Base-by-base conservation (phyloP, 2,888 invertebrate species). In the Polia nebulosa region DNA sequence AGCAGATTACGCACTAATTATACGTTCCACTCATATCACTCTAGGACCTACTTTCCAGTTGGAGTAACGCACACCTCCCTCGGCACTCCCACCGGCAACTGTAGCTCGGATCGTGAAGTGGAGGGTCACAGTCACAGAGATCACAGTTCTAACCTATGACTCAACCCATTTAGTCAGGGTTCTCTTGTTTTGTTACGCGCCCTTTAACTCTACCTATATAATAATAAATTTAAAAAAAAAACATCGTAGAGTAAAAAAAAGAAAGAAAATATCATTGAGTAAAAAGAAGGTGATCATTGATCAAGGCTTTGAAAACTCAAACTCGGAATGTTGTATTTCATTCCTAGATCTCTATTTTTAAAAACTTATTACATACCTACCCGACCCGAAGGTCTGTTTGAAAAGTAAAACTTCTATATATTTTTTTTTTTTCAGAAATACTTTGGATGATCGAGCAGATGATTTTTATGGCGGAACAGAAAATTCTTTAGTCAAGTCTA, bases 391-490 rank as follows among this genome's bases (percentile, higher is more conserved):
- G 27, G 15, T 56, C 15, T n/a, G 22, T 17, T 36, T 22, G 49
- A n/a, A 2, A 25, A 49, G 3, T 39, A 32, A 49, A 56, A 39
- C 29, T 20, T 45, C 56, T 22, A 56, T 65, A 36, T 29, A 27
- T 44, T 57, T 27, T 57, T 64, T 63, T 65, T 61, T 39, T 92
- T 90, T 60, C 89, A 94, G 94, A 65, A 92, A 90, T 69, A 85
- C 84, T 15, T 85, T 89, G 61, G 79, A 83, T 32, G 92, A 92
- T 44, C 89, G 88, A 36, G 77, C 84, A 3, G 90, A 90, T 52
- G 93, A 91, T 59, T 76, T 90, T 59, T 88, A 88, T 63, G 89
- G 87, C 39, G 81, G 89, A 44, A 84, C 87, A 15, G 93, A 94
- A 69, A 88, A 89, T n/a, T 82, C 90, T 32, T 83, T 90, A 47